A percentile compares a stretch with the other conserved stretches of the same genome.
These are phyloP conservation scores for Teleogryllus occipitalis DNA, from an alignment of 1,140 invertebrate species.

Conservation along the genomic window DNA sequence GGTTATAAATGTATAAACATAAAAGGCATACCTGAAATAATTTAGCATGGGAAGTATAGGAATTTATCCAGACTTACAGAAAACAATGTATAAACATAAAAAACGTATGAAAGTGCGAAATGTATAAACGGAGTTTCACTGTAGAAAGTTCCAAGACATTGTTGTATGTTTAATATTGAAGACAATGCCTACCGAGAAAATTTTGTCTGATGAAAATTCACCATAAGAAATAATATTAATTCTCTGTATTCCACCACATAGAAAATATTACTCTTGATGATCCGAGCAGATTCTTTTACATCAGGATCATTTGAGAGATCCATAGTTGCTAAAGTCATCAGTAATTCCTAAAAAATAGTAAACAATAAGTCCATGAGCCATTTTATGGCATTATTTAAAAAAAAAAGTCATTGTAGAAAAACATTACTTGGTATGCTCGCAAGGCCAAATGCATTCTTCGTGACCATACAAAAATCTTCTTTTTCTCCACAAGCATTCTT, in stretches of 20 bases:
- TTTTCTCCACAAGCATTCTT: conserved; percentile 79
- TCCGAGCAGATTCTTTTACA: conserved; percentile 67
- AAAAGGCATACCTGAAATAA: too few relatives aligned
- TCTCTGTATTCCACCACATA: conserved; percentile 92
- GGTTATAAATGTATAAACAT: too few relatives aligned
- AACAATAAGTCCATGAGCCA: conserved; percentile 18
- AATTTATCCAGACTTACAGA: too few relatives aligned
- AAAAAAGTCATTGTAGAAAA: background rate
- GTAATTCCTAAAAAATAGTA: conserved; percentile 39
- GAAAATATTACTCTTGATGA: conserved; percentile 87
- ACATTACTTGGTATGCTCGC: conserved; percentile 55
- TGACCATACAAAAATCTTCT: conserved; percentile 73
- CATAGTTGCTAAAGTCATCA: conserved; percentile 69
- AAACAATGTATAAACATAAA: too few relatives aligned
- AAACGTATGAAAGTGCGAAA: too few relatives aligned
- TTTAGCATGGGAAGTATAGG: too few relatives aligned
- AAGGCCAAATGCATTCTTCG: conserved; percentile 72
- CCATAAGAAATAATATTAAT: conserved; percentile 68
- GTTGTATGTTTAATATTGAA: too few relatives aligned
- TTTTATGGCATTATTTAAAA: too few relatives aligned
- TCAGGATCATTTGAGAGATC: conserved; percentile 57
- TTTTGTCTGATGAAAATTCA: conserved; percentile 75
- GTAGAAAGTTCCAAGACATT: too few relatives aligned
- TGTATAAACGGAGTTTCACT: too few relatives aligned
- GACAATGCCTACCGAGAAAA: conserved; percentile 61